Evolutionary conservation across 1,140 invertebrate genomes (phyloP).

Genomic region (Diprion similis): DNA sequence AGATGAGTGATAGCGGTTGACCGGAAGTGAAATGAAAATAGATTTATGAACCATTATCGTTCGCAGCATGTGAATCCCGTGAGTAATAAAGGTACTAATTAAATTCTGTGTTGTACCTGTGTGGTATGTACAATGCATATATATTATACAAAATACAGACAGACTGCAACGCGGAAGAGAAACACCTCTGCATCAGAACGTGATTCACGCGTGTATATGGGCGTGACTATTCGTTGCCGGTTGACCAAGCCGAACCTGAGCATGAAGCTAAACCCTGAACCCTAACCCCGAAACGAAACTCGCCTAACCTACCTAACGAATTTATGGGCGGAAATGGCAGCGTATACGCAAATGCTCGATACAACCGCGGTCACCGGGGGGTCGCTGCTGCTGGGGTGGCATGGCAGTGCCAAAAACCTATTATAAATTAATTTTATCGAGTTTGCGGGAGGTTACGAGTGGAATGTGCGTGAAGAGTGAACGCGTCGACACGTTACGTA

Average conservation of each 20-base stretch:
- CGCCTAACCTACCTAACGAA: conserved; percentile 7
- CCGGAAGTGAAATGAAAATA: background rate
- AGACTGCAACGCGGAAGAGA: no score
- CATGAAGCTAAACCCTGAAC: no score
- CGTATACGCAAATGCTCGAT: background rate
- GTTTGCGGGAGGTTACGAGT: background rate
- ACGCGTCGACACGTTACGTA: no score
- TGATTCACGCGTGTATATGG: background rate
- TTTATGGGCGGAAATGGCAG: background rate
- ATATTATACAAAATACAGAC: background rate
- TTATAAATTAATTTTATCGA: conserved; percentile 1
- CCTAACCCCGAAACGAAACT: background rate
- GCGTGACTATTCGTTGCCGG: background rate
- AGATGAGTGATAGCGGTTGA: background rate
- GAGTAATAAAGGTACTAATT: background rate
- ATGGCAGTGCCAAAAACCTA: background rate
- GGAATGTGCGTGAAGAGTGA: background rate
- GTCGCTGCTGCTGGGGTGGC: background rate
- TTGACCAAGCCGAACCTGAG: background rate
- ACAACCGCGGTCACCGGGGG: background rate
- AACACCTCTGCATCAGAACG: background rate
- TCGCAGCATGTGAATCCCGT: background rate
- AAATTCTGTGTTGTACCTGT: background rate
- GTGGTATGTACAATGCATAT: background rate
- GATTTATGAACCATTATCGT: background rate